Evolutionary conservation across 1,140 invertebrate genomes (phyloP).

Genomic region (Sitophilus oryzae): DNA sequence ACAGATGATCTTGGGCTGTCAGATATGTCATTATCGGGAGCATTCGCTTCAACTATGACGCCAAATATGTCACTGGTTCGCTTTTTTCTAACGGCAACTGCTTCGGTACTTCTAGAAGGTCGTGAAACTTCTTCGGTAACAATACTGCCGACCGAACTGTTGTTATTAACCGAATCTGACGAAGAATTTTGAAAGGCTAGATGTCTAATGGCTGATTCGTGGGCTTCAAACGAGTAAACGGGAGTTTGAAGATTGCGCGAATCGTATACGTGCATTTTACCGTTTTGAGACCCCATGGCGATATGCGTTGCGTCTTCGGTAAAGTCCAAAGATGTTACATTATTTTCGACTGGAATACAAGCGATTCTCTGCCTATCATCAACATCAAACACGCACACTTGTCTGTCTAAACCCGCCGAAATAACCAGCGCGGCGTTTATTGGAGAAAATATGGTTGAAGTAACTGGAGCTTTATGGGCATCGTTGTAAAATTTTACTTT

Average conservation of each 20-base stretch:
- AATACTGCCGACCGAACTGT: constrained; percentile 8
- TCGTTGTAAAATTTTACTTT: constrained; percentile 31
- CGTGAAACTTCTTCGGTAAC: background rate
- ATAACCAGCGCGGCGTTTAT: constrained; percentile 34
- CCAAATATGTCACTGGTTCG: constrained; percentile 23
- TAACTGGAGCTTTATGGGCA: constrained; percentile 35
- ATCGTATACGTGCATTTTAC: constrained; percentile 37
- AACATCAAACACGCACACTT: constrained; percentile 38
- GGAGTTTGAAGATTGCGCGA: constrained; percentile 33
- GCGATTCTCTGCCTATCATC: constrained; percentile 25
- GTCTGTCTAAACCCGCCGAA: constrained; percentile 35
- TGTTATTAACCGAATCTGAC: background rate
- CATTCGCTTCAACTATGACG: background rate
- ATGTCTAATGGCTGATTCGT: constrained; percentile 30
- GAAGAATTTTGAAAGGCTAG: constrained; percentile 30
- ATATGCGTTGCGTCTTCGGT: constrained; percentile 33
- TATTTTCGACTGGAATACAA: constrained; percentile 31
- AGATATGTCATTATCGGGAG: background rate
- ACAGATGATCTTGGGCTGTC: background rate
- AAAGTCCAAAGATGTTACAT: constrained; percentile 39
- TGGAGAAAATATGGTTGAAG: constrained; percentile 35
- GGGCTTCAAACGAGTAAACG: constrained; percentile 30
- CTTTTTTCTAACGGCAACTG: background rate
- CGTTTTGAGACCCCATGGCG: constrained; percentile 36
- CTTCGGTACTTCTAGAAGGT: background rate